A percentile compares a stretch with the other conserved stretches of the same genome.
phyloP scores from a whole-genome alignment of 2,797 vertebrate species.

The Catamblyrhynchus diadema region DNA sequence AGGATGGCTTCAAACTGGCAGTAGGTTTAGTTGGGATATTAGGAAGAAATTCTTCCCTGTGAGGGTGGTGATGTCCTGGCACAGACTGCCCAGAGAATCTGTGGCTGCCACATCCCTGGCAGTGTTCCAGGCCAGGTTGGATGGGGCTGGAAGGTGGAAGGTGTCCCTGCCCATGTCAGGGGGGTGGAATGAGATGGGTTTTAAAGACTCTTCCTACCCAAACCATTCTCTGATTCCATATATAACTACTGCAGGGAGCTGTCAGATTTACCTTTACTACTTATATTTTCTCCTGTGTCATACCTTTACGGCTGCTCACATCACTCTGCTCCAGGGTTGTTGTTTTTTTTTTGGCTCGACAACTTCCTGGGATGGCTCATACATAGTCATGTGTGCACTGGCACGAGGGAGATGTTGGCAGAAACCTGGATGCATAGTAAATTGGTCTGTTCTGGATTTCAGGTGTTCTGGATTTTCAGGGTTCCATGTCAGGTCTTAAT shows the following conservation, averaged over 20 bases:
- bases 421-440: neutral
- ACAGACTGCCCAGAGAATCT: neutral
- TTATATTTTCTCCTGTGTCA: neutral
- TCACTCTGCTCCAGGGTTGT: neutral
- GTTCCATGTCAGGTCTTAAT: accelerated
- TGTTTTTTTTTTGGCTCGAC: neutral
- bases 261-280: neutral
- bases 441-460: neutral
- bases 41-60: neutral
- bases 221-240: neutral
- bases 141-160: neutral
- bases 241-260: neutral
- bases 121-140: accelerated
- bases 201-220: neutral
- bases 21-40: accelerated
- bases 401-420: neutral
- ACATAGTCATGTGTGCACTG: accelerated
- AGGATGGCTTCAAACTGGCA: accelerated
- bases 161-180: neutral
- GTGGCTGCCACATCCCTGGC: neutral
- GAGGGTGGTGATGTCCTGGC: neutral
- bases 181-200: neutral
- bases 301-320: neutral
- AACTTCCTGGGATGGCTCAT: neutral
- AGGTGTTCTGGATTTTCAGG: neutral